A percentile compares a stretch with the other conserved stretches of the same genome.
Conservation (phyloP, 2,888 invertebrate genomes). For the Isoperla grammatica region DNA sequence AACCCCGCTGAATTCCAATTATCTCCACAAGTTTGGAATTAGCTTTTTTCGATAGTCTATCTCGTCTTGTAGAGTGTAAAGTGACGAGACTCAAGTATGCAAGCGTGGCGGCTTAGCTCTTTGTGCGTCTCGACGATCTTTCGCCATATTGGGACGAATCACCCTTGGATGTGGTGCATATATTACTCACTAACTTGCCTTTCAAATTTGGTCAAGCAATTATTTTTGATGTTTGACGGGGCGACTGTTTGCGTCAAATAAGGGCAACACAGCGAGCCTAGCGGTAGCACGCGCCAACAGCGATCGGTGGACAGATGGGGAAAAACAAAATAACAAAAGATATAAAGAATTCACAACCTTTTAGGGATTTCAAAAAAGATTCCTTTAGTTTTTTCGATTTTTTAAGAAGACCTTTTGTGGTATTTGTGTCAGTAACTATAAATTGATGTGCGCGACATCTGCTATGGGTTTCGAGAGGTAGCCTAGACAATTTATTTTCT, state of each 20-base stretch:
- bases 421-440: background rate
- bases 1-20: too few relatives aligned
- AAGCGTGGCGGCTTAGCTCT: too few relatives aligned
- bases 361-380: conserved; percentile 14
- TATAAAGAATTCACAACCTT: conserved; percentile 13
- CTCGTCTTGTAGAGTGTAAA: too few relatives aligned
- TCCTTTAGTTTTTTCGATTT: background rate
- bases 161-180: conserved; percentile 11
- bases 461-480: background rate
- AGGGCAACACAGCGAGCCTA: background rate
- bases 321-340: background rate
- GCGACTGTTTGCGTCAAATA: conserved; percentile 10
- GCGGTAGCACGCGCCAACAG: conserved; percentile 2
- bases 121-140: too few relatives aligned
- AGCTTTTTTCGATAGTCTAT: too few relatives aligned
- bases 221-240: conserved; percentile 8
- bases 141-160: conserved; percentile 7
- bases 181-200: background rate
- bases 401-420: conserved; percentile 7
- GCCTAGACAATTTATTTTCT: background rate
- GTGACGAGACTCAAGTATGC: too few relatives aligned
- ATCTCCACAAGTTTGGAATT: too few relatives aligned
- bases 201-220: conserved; percentile 16
- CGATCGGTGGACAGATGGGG: conserved; percentile 4
- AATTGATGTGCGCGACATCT: conserved; percentile 2